Conservation (phyloP, 2,113 vertebrate genomes). For the Crotalus tigris region DNA sequence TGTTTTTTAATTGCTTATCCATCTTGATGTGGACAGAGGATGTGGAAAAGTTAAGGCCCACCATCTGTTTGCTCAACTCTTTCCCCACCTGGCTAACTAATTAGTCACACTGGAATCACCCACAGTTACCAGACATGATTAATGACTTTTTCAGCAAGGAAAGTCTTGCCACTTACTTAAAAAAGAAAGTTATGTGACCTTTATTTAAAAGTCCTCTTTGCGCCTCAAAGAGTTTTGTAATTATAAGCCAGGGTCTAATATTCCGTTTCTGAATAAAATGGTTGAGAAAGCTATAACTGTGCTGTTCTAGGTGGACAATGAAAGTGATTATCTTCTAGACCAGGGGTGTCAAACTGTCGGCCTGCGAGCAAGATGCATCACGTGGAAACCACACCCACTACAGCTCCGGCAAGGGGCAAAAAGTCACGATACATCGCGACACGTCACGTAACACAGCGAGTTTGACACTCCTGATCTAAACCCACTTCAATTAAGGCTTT, state of each 20-base stretch:
- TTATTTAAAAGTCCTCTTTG: not conserved
- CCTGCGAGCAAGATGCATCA: no score
- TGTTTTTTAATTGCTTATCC: not conserved
- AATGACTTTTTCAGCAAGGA: not conserved
- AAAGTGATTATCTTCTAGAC: not conserved
- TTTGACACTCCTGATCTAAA: no score
- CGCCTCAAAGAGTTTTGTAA: not conserved
- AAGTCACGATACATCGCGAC: no score
- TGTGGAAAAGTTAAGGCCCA: not conserved
- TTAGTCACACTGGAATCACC: not conserved
- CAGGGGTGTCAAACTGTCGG: no score
- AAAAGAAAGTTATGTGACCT: not conserved
- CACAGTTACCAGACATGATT: not conserved
- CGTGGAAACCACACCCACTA: no score
- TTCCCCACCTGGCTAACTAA: not conserved
- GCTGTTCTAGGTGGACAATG: not conserved
- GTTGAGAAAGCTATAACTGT: not conserved
- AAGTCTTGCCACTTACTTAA: not conserved
- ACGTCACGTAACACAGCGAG: no score
- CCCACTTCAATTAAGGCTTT: no score
- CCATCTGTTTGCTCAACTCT: not conserved
- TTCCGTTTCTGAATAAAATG: not conserved
- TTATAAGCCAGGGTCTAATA: not conserved
- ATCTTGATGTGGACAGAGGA: not conserved
- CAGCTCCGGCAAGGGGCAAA: no score